Evolutionary conservation across 2,113 vertebrate genomes (phyloP).

Genomic region (Lamprotornis superbus): DNA sequence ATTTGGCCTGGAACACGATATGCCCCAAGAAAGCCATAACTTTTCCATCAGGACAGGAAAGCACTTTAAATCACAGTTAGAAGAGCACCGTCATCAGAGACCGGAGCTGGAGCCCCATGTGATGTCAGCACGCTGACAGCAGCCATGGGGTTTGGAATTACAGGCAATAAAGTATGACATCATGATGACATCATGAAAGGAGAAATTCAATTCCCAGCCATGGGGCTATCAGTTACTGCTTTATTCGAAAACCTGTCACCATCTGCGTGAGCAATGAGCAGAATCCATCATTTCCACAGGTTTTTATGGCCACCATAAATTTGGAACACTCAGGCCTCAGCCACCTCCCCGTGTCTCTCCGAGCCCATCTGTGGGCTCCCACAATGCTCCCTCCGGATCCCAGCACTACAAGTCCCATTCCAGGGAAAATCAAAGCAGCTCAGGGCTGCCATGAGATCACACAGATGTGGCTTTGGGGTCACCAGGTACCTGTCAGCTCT

Average conservation of each 20-base stretch:
- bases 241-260: background rate
- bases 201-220: background rate
- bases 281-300: constrained; percentile 6
- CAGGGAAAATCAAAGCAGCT: background rate
- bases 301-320: constrained; percentile 43
- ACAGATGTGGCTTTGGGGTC: background rate
- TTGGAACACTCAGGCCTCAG: background rate
- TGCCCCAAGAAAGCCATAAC: background rate
- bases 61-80: background rate
- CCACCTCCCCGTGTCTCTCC: background rate
- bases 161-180: constrained; percentile 49
- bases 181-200: constrained; percentile 45
- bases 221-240: constrained; percentile 24
- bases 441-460: background rate
- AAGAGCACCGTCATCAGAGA: background rate
- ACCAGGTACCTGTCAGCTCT: background rate
- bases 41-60: background rate
- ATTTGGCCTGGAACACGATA: background rate
- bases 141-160: background rate
- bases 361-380: background rate
- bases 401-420: background rate
- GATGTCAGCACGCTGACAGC: background rate
- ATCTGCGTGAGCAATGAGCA: background rate
- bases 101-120: background rate
- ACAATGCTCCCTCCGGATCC: rapidly evolving